Percentiles rank a stretch among this genome's conserved stretches.
Evolutionary conservation across 1,140 invertebrate species (phyloP).

Genomic region (Temnothorax longispinosus): DNA sequence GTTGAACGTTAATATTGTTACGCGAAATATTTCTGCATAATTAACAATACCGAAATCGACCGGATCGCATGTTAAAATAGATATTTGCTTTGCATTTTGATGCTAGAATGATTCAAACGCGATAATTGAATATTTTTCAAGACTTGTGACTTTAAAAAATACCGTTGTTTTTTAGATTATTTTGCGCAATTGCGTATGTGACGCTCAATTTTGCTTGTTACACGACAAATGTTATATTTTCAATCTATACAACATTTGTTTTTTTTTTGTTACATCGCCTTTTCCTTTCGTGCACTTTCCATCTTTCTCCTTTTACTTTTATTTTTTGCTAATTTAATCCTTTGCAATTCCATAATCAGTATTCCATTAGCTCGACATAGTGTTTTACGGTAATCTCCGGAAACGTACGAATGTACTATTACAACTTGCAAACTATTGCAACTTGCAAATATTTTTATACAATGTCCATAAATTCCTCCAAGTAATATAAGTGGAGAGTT

Average conservation of each 20-base stretch:
- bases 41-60: conserved; percentile 11
- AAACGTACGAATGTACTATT: neutral
- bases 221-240: conserved; percentile 43
- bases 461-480: neutral
- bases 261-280: conserved; percentile 11
- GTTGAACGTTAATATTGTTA: conserved; percentile 15
- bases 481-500: neutral
- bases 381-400: neutral
- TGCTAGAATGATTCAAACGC: neutral
- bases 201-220: conserved; percentile 8
- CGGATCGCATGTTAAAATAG: neutral
- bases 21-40: neutral
- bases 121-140: conserved; percentile 13
- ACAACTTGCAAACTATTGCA: neutral
- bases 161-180: conserved; percentile 5
- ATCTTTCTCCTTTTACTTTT: neutral
- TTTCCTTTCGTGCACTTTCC: conserved; percentile 14
- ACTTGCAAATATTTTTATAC: neutral
- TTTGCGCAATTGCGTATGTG: neutral
- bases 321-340: neutral
- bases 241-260: conserved; percentile 29
- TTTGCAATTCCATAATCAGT: neutral
- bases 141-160: neutral
- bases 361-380: neutral
- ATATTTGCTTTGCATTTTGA: conserved; percentile 33